These are phyloP conservation scores for Catotricha subobsoleta DNA, from an alignment of 2,888 invertebrate species.

Conservation along the genomic window DNA sequence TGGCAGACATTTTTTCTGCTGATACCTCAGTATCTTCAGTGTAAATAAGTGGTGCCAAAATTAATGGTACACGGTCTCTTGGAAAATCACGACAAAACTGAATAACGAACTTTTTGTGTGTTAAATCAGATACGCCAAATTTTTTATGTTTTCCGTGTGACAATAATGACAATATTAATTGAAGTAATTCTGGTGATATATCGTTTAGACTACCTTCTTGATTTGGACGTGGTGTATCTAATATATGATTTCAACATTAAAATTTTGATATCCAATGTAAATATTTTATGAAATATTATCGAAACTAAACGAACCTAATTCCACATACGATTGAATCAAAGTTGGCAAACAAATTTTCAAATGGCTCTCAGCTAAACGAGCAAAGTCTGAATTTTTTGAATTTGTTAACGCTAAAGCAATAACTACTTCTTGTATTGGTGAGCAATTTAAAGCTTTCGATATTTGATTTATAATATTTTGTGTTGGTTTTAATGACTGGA, in stretches of 20 bases:
- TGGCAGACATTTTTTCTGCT: constrained; percentile 42
- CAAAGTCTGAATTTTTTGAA: constrained; percentile 59
- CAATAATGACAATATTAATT: constrained; percentile 52
- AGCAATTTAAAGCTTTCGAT: constrained; percentile 69
- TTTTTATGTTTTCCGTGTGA: constrained; percentile 38
- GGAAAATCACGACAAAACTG: constrained; percentile 76
- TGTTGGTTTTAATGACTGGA: constrained; percentile 57
- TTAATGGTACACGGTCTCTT: constrained; percentile 70
- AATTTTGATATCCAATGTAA: constrained; percentile 9
- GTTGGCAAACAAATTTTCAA: constrained; percentile 67
- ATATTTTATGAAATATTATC: too few species aligned
- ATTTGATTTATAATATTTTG: constrained; percentile 67
- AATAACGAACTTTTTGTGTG: constrained; percentile 62
- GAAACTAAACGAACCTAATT: constrained; percentile 39
- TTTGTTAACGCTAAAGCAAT: constrained; percentile 71
- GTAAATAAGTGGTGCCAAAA: constrained; percentile 75
- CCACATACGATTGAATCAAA: constrained; percentile 70
- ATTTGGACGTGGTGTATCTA: constrained; percentile 45
- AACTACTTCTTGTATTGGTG: constrained; percentile 78
- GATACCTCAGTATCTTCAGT: constrained; percentile 49
- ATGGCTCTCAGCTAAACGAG: constrained; percentile 55
- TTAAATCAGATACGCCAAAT: constrained; percentile 50
- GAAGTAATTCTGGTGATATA: constrained; percentile 74
- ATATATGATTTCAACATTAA: not conserved
- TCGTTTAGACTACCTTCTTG: constrained; percentile 76